Base-by-base conservation (phyloP, 2,888 invertebrate species). In the Orthosia gothica region DNA sequence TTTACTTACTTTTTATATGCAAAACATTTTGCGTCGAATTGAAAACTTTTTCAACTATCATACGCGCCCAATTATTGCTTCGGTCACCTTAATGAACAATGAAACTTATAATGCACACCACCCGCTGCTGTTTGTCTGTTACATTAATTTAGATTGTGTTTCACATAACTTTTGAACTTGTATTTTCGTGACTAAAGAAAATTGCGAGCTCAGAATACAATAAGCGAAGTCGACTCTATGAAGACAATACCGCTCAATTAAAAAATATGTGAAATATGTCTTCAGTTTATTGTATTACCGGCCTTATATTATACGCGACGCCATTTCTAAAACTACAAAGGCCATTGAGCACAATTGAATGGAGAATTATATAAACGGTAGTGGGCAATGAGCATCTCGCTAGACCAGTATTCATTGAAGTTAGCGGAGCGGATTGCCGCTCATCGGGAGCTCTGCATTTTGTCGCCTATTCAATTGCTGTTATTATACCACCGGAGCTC, bases 381-480 rank as follows among this genome's bases (percentile, higher is more conserved):
- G 26, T 45, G 26, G 26, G 52, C 54, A 23, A 23, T n/a, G 20
- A 59, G 40, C 18, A 64, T 59, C 49, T 65, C 45, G 58, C 45
- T 49, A 55, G 62, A 62, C 26, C 64, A 26, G 49, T n/a, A 26
- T 50, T 79, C 55, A 73, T 66, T 69, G 63, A 64, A 69, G 59
- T 61, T 57, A 26, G 50, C 47, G 40, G 12, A n/a, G 11, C 70
- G 26, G 18, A 16, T 9, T 66, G 65, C 62, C 62, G 32, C 26
- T 67, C 49, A 54, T 66, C 47, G 72, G 32, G 12, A 50, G 50
- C 49, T 15, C 45, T 45, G 58, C 63, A 79, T 66, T 72, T 47
- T 68, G 23, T 65, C 2, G 12, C 50, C 23, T 64, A 69, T 79
- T 63, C 12, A 79, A 79, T 69, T n/a, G 58, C 59, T 16, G 47